These are phyloP conservation scores for Rhinoderma darwinii DNA, from an alignment of 2,113 vertebrate genomes.

Conservation along the genomic window DNA sequence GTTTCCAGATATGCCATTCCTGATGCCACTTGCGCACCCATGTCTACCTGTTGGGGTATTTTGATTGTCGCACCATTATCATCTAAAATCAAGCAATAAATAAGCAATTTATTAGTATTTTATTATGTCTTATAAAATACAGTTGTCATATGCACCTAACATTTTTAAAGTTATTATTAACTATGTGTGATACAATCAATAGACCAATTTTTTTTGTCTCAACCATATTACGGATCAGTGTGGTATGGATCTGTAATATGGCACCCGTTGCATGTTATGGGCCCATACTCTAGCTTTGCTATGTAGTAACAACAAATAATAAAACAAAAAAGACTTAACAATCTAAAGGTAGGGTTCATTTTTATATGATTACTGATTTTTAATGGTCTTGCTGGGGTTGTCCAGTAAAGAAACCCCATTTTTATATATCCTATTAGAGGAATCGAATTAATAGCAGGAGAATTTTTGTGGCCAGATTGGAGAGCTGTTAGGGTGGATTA, in stretches of 20 bases:
- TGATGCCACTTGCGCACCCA: conserved; percentile 89
- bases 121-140: not conserved
- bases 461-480: too few species aligned
- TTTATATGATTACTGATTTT: too few species aligned
- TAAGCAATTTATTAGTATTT: not conserved
- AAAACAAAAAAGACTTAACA: too few species aligned
- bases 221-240: not conserved
- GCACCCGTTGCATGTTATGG: too few species aligned
- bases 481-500: too few species aligned
- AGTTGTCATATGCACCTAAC: not conserved
- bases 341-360: too few species aligned
- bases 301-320: too few species aligned
- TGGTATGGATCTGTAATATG: not conserved
- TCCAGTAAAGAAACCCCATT: too few species aligned
- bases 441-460: too few species aligned
- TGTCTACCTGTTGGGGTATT: conserved; percentile 83
- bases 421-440: too few species aligned
- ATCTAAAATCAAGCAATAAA: conserved; percentile 65
- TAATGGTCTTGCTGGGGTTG: too few species aligned
- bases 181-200: not conserved
- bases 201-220: not conserved
- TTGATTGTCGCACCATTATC: conserved; percentile 72
- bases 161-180: not conserved
- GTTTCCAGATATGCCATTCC: conserved; percentile 95
- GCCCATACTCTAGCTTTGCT: too few species aligned